Percentiles rank a stretch among this genome's conserved stretches.
Conservation (phyloP, 2,797 vertebrate species). For the Leuciscus waleckii region DNA sequence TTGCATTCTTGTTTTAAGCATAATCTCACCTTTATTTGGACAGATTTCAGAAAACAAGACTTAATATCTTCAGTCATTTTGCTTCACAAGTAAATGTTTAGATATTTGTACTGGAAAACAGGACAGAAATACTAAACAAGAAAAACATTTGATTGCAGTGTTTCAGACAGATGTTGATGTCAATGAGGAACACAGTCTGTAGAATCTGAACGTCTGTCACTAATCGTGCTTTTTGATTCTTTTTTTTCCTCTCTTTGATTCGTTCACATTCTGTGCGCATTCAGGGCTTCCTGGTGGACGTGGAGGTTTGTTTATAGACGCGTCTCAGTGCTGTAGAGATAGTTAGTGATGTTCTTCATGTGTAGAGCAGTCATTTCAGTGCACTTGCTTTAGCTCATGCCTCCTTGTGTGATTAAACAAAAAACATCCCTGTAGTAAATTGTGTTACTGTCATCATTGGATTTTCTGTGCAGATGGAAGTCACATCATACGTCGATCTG, state of each 20-base stretch:
- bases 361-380: neutral
- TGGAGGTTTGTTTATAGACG: conserved; percentile 59
- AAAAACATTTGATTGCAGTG: neutral
- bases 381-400: neutral
- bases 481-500: neutral
- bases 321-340: conserved; percentile 10
- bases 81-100: neutral
- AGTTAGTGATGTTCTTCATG: neutral
- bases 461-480: neutral
- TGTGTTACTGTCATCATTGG: neutral
- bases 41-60: neutral
- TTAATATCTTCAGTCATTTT: neutral
- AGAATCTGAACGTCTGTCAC: neutral
- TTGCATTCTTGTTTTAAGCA: too few relatives aligned
- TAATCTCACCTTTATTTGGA: too few relatives aligned
- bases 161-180: neutral
- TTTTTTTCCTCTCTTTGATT: neutral
- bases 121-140: neutral
- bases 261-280: neutral
- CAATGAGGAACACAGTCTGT: neutral
- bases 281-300: conserved; percentile 61
- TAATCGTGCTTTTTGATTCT: conserved; percentile 52
- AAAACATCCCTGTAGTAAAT: neutral
- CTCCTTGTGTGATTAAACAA: neutral
- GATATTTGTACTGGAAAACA: neutral